Conservation (phyloP, 2,113 vertebrate genomes). For the Leptobrachium ailaonicum region DNA sequence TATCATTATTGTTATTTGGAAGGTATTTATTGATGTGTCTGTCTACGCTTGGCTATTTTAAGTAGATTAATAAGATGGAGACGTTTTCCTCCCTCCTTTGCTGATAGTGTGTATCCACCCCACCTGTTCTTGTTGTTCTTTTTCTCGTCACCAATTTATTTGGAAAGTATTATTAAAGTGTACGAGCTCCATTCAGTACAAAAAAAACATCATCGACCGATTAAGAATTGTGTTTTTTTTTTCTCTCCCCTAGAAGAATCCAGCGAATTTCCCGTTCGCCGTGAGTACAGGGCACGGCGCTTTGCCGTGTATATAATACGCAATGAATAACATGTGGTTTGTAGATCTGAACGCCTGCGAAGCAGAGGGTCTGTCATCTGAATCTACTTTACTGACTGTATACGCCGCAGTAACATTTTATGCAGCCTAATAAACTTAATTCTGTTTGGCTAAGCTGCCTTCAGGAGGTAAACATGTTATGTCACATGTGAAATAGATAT, state of each 20-base stretch:
- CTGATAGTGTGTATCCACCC: too few species aligned
- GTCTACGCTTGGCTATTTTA: too few species aligned
- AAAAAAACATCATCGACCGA: too few species aligned
- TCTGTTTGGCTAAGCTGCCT: conserved; percentile 22
- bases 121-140: too few species aligned
- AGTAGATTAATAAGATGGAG: too few species aligned
- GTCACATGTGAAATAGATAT: conserved; percentile 43
- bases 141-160: too few species aligned
- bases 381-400: conserved; percentile 46
- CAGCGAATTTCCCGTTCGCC: conserved; percentile 15
- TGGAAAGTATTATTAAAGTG: too few species aligned
- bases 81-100: too few species aligned
- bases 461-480: conserved; percentile 43
- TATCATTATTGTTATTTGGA: too few species aligned
- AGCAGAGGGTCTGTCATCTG: conserved; percentile 38
- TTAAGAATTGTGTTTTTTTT: too few species aligned
- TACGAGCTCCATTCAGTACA: too few species aligned
- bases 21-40: too few species aligned
- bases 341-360: conserved; percentile 22
- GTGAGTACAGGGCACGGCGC: conserved; percentile 30
- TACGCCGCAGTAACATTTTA: conserved; percentile 38
- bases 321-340: conserved; percentile 45
- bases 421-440: conserved; percentile 44
- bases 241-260: neutral
- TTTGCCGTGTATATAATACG: conserved; percentile 30